phyloP scores from a whole-genome alignment of 1,140 invertebrate species.

The Diachasmimorpha longicaudata region DNA sequence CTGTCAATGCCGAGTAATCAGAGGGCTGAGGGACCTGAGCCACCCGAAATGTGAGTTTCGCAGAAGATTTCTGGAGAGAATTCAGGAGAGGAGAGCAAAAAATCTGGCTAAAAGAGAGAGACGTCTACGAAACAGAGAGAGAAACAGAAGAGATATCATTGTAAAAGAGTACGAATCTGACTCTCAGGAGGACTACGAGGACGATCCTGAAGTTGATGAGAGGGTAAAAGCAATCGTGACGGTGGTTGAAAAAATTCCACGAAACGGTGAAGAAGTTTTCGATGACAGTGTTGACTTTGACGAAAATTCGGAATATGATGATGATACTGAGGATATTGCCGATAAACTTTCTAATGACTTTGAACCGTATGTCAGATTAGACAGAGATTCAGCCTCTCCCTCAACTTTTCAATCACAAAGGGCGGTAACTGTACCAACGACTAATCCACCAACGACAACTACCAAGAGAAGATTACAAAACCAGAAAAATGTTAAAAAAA shows the following conservation, averaged over 20 bases:
- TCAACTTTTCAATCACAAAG: not conserved
- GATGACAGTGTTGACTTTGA: not conserved
- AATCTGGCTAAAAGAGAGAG: too few species aligned
- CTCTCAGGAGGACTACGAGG: not conserved
- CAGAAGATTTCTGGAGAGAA: not conserved
- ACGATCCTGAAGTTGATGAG: too few species aligned
- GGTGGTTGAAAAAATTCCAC: too few species aligned
- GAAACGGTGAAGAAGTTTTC: not conserved
- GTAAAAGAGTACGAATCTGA: not conserved
- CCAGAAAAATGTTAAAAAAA: not conserved
- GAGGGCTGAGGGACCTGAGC: constrained; percentile 10
- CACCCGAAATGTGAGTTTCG: not conserved
- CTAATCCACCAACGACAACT: not conserved
- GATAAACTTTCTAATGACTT: not conserved
- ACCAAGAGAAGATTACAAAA: not conserved
- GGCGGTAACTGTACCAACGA: not conserved
- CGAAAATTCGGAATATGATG: not conserved
- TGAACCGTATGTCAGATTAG: not conserved
- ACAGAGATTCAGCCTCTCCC: not conserved
- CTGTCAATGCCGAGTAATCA: constrained; percentile 43
- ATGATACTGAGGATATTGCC: not conserved
- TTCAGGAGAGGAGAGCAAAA: too few species aligned
- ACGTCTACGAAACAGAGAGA: not conserved
- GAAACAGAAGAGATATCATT: not conserved
- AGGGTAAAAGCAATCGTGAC: too few species aligned